These are phyloP conservation scores for Ctenopoma multispine DNA, from an alignment of 2,797 vertebrate species.

Conservation along the genomic window DNA sequence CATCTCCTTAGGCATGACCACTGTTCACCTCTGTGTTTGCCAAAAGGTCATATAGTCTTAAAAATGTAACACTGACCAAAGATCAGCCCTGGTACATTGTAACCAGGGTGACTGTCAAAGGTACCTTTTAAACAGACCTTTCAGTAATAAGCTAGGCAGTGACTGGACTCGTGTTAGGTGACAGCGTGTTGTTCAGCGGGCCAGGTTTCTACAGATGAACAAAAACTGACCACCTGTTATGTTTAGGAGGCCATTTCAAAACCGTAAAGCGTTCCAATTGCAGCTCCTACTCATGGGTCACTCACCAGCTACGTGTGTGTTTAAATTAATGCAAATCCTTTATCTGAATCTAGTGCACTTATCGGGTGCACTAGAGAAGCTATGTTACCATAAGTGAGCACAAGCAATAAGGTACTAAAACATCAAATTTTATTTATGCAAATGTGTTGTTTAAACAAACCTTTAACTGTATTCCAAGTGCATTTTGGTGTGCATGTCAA, in stretches of 20 bases:
- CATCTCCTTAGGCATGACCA: constrained; percentile 48
- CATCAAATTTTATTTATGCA: neutral
- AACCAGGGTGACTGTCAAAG: constrained; percentile 33
- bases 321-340: neutral
- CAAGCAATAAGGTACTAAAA: constrained; percentile 13
- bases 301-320: constrained; percentile 17
- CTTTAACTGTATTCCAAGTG: neutral
- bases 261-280: constrained; percentile 49
- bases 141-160: constrained; percentile 36
- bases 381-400: constrained; percentile 10
- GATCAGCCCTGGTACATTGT: constrained; percentile 18
- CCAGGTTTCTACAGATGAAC: constrained; percentile 65
- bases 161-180: constrained; percentile 39
- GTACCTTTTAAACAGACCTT: constrained; percentile 46
- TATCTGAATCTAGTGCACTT: too few relatives aligned
- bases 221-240: constrained; percentile 61
- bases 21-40: constrained; percentile 37
- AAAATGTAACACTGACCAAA: constrained; percentile 34
- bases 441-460: neutral
- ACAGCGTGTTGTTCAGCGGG: constrained; percentile 9
- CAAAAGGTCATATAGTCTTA: constrained; percentile 33
- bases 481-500: neutral
- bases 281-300: constrained; percentile 21
- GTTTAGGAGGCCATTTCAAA: constrained; percentile 50
- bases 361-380: neutral